phyloP scores from a whole-genome alignment of 2,888 invertebrate genomes.

The Meteorus cinctellus region DNA sequence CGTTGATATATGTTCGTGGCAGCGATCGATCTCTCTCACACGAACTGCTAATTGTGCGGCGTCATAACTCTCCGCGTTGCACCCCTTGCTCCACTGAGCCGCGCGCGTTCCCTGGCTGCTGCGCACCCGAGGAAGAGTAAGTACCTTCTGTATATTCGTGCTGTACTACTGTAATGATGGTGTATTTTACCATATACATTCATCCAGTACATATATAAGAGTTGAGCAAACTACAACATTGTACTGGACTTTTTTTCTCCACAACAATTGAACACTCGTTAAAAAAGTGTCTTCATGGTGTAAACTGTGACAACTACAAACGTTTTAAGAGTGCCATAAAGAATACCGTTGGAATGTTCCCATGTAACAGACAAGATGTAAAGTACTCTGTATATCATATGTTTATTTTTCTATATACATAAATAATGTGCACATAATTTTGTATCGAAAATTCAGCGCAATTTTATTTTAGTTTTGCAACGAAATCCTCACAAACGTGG shows the following conservation, averaged over 20 bases:
- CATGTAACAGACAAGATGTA: too few species aligned
- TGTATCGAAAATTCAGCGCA: too few species aligned
- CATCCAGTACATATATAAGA: neutral
- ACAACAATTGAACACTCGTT: too few species aligned
- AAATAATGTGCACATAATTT: too few species aligned
- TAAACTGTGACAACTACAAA: too few species aligned
- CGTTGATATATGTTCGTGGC: slow-evolving; percentile 71
- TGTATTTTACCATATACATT: slow-evolving; percentile 10
- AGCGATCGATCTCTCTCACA: slow-evolving; percentile 73
- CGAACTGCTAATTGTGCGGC: slow-evolving; percentile 73
- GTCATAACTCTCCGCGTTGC: slow-evolving; percentile 70
- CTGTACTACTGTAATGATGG: slow-evolving; percentile 46
- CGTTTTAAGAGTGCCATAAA: too few species aligned
- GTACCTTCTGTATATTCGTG: slow-evolving; percentile 43
- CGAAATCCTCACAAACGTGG: too few species aligned
- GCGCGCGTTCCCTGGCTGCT: slow-evolving; percentile 39
- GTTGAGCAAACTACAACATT: neutral
- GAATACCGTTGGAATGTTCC: too few species aligned
- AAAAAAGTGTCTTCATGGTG: too few species aligned
- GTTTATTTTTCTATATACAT: too few species aligned
- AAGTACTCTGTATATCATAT: too few species aligned
- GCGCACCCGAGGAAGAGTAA: slow-evolving; percentile 42
- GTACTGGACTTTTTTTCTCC: neutral
- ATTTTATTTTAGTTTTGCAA: too few species aligned
- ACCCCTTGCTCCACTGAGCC: slow-evolving; percentile 41